Percentiles rank a stretch among this genome's conserved stretches.
phyloP scores from a whole-genome alignment of 2,113 vertebrate species.

The Heptranchias perlo region DNA sequence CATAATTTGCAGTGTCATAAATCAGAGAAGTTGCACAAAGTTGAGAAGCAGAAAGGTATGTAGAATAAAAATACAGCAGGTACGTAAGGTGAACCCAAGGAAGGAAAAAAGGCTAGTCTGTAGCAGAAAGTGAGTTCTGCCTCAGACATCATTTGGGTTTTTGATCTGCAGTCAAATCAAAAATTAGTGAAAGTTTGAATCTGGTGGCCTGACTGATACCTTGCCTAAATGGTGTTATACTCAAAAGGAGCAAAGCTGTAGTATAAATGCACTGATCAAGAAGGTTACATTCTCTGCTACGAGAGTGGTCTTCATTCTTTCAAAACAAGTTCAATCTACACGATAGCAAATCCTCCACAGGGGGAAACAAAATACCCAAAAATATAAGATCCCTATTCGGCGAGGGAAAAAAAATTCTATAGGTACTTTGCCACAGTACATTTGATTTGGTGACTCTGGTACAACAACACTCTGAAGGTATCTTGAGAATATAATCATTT shows the following conservation, averaged over 20 bases:
- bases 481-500: neutral
- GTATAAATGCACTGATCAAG: neutral
- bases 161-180: neutral
- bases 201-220: neutral
- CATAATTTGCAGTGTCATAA: neutral
- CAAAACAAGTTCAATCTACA: neutral
- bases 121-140: neutral
- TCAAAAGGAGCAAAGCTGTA: neutral
- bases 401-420: neutral
- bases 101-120: neutral
- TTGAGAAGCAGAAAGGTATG: neutral
- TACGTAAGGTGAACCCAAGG: no score
- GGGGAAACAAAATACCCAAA: neutral
- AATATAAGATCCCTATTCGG: neutral
- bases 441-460: neutral
- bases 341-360: neutral
- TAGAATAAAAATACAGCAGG: neutral
- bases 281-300: neutral
- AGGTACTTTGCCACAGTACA: neutral
- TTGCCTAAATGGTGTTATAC: neutral
- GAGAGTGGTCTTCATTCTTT: neutral
- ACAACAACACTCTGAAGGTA: neutral
- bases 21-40: neutral
- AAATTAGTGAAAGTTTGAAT: neutral
- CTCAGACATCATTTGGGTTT: neutral